These are phyloP conservation scores for Agriopis leucophaearia DNA, from an alignment of 2,888 invertebrate species.

Conservation along the genomic window DNA sequence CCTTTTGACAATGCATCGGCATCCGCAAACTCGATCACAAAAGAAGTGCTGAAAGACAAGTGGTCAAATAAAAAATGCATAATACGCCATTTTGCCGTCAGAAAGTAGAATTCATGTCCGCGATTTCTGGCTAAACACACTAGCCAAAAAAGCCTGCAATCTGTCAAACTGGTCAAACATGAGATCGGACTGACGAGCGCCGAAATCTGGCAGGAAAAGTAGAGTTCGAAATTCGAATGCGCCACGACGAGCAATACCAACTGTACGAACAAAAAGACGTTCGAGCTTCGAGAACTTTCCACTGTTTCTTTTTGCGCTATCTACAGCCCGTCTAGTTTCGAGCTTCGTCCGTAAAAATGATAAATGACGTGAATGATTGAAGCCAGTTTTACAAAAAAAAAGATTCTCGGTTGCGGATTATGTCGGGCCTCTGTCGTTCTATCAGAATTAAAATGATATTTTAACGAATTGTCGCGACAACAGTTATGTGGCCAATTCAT, in stretches of 20 bases:
- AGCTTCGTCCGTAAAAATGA: constrained; percentile 81
- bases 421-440: constrained; percentile 52
- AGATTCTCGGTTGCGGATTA: constrained; percentile 61
- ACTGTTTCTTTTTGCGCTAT: constrained; percentile 77
- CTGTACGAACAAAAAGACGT: constrained; percentile 80
- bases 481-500: constrained; percentile 67
- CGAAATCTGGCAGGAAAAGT: constrained; percentile 69
- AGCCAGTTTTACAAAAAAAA: constrained; percentile 68
- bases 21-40: constrained; percentile 74
- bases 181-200: constrained; percentile 55
- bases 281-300: constrained; percentile 72
- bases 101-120: constrained; percentile 81
- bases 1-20: constrained; percentile 71
- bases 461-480: constrained; percentile 68
- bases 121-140: constrained; percentile 54
- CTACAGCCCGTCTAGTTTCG: constrained; percentile 78
- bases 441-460: constrained; percentile 75
- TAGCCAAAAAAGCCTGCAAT: constrained; percentile 15
- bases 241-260: constrained; percentile 63
- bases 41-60: constrained; percentile 84
- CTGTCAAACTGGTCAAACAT: constrained; percentile 85
- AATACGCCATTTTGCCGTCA: constrained; percentile 82
- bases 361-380: constrained; percentile 84
- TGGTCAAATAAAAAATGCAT: constrained; percentile 80
- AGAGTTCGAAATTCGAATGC: constrained; percentile 64